Evolutionary conservation across 2,797 vertebrate species (phyloP), one percentile per base, ranked within the genome.

Genomic region (Setipinna tenuifilis): DNA sequence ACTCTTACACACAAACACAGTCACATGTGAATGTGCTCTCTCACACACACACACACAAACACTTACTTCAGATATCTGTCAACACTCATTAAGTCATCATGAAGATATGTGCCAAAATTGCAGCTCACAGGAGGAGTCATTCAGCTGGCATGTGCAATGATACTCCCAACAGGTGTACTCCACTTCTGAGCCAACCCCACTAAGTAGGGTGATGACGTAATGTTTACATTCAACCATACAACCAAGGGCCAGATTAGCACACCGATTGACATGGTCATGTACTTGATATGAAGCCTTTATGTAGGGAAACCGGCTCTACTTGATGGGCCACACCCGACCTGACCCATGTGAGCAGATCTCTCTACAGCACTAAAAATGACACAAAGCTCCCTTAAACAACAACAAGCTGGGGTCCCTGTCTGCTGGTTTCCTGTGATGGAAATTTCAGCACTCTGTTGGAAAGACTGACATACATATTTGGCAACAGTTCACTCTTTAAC

Each of bases 21-120:
- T 78, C 68, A 84, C 58, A 54, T 28, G 59, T 50, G 31, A 83
- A 82, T 82, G 31, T 12, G 65, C n/a, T 25, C 44, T n/a, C 48
- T 25, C 44, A 44, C 48, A 41, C 75, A 46, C 35, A 81, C 44
- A 28, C 25, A 14, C 65, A 21, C 3, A 10, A 62, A n/a, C 65
- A 54, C 1, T 58, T 59, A 78, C n/a, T 81, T 6, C 23, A 81
- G 25, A 62, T 14, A 25, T 68, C 62, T 12, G 10, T 68, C 62
- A 68, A 28, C 71, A 78, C 35, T 78, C 71, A 5, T 68, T 14
- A 31, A 31, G 65, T 71, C 65, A 71, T 16, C 68, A 35, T 71
- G 10, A 71, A 71, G 16, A 6, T 3, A 71, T 71, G 50, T 3
- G 68, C 25, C 9, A 71, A 16, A 71, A 71, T 19, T 2, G 12